Conservation (phyloP, 2,113 vertebrate genomes). For the Henicopernis longicauda region DNA sequence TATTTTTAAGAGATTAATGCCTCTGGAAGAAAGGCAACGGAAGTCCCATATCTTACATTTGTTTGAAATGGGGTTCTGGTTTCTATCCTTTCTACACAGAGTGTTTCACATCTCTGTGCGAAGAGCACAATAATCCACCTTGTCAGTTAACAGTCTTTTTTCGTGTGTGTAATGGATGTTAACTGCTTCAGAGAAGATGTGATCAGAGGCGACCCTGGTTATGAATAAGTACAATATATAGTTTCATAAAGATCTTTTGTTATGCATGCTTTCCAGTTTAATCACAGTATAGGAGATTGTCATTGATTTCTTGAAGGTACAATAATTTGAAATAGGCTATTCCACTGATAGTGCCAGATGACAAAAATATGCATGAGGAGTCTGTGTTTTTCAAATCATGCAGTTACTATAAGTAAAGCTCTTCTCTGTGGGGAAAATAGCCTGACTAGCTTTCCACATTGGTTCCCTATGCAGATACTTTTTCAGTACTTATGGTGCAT, state of each 20-base stretch:
- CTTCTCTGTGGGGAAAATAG: not conserved
- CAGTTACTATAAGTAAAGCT: not conserved
- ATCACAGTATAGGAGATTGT: not conserved
- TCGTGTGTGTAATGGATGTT: not conserved
- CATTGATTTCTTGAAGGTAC: not conserved
- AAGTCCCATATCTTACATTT: not conserved
- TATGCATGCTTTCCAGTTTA: not conserved
- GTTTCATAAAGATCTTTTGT: not conserved
- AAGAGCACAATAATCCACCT: not conserved
- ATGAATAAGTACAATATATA: not conserved
- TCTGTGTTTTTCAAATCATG: not conserved
- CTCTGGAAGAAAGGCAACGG: not conserved
- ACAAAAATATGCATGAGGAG: not conserved
- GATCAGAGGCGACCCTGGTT: not conserved
- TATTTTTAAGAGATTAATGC: not conserved
- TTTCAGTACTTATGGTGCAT: not conserved
- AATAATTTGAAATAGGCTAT: not conserved
- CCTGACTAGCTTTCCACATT: not conserved
- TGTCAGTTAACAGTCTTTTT: not conserved
- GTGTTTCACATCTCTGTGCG: not conserved
- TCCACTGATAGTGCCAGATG: not conserved
- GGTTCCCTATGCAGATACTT: not conserved
- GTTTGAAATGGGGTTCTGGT: not conserved
- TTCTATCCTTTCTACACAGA: not conserved
- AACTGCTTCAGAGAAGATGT: not conserved